Evolutionary conservation across 1,140 invertebrate genomes (phyloP), one percentile per base, ranked within the genome.

Genomic region (Pomacea maculata): DNA sequence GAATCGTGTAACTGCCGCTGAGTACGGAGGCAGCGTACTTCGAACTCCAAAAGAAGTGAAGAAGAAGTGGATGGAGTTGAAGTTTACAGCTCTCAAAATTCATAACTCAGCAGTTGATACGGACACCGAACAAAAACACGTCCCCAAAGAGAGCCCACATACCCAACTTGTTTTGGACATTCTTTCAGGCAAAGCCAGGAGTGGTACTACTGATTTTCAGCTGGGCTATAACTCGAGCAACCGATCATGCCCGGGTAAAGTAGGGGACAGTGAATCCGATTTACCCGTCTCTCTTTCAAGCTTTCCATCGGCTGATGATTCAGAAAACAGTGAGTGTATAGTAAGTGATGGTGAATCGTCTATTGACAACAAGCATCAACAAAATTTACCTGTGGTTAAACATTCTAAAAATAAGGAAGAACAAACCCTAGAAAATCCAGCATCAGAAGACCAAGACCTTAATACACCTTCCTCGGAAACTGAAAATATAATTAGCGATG

Each of bases 11-110:
- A 73, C 29, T 45, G 29, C 11, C 10, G 29, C 19, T 11, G 71
- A 73, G 34, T 73, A 34, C 52, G 71, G 71, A 52, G 34, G 71
- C 12, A 34, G 25, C 10, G 71, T 73, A 7, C 29, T 45, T 15
- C 25, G 71, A 21, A 21, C 25, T 10, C 19, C 19, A 1, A 73
- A 73, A 54, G 71, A 73, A 52, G 71, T 73, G 25, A 34, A 54
- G 52, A 73, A 73, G 21, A 73, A 73, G 52, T 73, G 71, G 71
- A 73, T 52, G 45, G 52, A 73, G 14, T 21, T 45, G 34, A 73
- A 73, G 52, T 34, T 25, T 52, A 73, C 71, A 45, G 71, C 71
- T 21, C 5, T 73, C 1, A 73, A 73, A 34, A 21, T 73, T 73
- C 45, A 73, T 21, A 29, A 73, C 11, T 21, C 71, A 45, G 52